Conservation (phyloP, 2,113 vertebrate species). For the Apus apus region DNA sequence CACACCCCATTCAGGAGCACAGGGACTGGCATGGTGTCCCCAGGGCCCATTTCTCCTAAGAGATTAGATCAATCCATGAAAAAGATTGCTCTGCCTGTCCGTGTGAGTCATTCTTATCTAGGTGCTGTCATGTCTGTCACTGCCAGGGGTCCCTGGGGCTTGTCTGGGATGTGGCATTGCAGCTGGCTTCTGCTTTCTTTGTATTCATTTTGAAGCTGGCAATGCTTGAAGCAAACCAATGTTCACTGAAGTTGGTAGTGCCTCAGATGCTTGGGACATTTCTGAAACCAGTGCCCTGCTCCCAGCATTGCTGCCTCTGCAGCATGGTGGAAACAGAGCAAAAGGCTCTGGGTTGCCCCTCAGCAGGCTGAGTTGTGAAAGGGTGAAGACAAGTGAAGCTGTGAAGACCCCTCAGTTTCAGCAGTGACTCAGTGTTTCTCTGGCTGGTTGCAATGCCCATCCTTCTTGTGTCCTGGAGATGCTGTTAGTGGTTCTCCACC, state of each 20-base stretch:
- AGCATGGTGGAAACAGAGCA: background rate
- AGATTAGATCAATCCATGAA: background rate
- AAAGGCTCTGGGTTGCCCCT: background rate
- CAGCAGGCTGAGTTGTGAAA: background rate
- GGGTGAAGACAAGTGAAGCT: background rate
- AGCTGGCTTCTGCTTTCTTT: background rate
- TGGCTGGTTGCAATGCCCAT: background rate
- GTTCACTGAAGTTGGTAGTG: background rate
- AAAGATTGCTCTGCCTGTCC: background rate
- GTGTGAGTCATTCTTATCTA: background rate
- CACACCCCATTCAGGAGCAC: background rate
- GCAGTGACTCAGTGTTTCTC: background rate
- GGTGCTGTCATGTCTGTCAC: background rate
- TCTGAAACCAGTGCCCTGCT: background rate
- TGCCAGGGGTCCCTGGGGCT: background rate
- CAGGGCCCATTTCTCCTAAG: background rate
- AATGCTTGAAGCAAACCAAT: background rate
- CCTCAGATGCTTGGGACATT: accelerated
- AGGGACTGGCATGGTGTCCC: background rate
- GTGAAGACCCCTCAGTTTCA: background rate
- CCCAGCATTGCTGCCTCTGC: background rate
- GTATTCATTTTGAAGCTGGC: background rate
- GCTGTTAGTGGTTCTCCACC: background rate
- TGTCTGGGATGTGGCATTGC: background rate
- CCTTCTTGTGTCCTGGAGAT: background rate